Base-by-base conservation (phyloP, 2,888 invertebrate genomes). In the Plagodis pulveraria region DNA sequence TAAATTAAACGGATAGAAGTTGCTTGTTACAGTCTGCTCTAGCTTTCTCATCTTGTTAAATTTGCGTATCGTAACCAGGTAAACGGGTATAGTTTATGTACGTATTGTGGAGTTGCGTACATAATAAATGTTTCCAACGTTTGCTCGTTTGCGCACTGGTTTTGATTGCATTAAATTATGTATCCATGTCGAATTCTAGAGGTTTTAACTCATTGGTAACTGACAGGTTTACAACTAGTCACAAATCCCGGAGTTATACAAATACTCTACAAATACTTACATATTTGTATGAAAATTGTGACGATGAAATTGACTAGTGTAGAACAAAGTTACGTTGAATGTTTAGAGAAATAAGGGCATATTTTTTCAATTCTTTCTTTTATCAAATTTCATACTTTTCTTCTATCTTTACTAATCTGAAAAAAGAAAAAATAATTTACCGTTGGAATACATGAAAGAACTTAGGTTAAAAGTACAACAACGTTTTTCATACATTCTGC, bases 1-100 rank as follows among this genome's bases (percentile, higher is more conserved):
- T 91, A 91, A 91, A 90, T 91, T 89, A 87, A 83, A 76, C 74
- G 62, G 76, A 78, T 78, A 83, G 78, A 83, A 84, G 83, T 86
- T 84, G 82, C 86, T 81, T 79, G 84, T 86, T 84, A 80, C 80
- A 66, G 71, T 76, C 69, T 73, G 77, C 77, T 71, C 76, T 79
- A 76, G 78, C 79, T 84, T 79, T 80, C 80, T 79, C 74, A 77
- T 81, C 79, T 79, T 76, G 80, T 79, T 83, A 80, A 78, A 79
- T 81, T 74, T 80, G 73, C 70, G 72, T 82, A 76, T 76, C 73
- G 76, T 73, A 71, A 71, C 69, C 73, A 65, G 73, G 70, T 77
- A 77, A 76, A 80, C 70, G 64, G 54, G 66, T 72, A 66, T 74
- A 72, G 73, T 78, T 71, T 79, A 80, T 74, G 66, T 69, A 64